Conservation (phyloP, 1,140 invertebrate genomes). For the Rhagoletis zephyria region DNA sequence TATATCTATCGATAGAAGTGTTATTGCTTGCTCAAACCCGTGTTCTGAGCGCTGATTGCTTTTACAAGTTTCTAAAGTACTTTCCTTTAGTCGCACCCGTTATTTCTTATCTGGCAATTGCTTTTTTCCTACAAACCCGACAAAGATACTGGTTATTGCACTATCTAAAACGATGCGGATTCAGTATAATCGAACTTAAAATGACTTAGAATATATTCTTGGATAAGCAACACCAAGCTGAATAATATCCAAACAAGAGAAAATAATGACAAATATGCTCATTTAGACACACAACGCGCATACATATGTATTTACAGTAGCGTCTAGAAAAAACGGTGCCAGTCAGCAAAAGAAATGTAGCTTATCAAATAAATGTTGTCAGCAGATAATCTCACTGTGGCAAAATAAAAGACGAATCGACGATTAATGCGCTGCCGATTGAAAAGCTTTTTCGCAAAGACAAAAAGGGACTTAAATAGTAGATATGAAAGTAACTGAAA, state of each 20-base stretch:
- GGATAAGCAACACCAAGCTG: background rate
- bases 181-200: background rate
- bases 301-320: background rate
- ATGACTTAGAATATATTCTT: background rate
- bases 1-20: no score
- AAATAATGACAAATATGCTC: background rate
- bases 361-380: conserved; percentile 31
- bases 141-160: background rate
- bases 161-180: background rate
- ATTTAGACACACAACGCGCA: background rate
- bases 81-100: no score
- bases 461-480: conserved; percentile 26
- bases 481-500: background rate
- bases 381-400: conserved; percentile 7
- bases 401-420: conserved; percentile 46
- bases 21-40: no score
- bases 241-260: background rate
- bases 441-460: conserved; percentile 13
- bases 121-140: no score
- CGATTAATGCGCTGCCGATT: conserved; percentile 40
- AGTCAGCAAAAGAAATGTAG: conserved; percentile 5
- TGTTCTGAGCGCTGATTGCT: no score
- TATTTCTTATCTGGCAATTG: no score
- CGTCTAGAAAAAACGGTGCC: background rate
- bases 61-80: no score